Evolutionary conservation across 1,140 invertebrate genomes (phyloP), one percentile per base, ranked within the genome.

Genomic region (Amphibalanus amphitrite): DNA sequence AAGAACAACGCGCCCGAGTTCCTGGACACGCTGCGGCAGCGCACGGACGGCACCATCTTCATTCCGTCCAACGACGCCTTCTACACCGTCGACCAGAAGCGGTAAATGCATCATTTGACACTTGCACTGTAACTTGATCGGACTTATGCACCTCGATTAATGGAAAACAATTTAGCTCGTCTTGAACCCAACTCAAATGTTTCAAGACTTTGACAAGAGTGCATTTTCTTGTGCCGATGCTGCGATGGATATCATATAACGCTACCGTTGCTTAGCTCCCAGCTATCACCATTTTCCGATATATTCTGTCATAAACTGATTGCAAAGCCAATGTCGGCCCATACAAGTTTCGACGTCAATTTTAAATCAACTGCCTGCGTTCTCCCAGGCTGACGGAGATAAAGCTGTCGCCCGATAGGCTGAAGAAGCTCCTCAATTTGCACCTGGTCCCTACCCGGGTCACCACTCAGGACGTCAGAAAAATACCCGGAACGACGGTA

Each of bases 1-100:
- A 75, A 76, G 33, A 75, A 79, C 29, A 75, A 77, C 71, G 75
- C 76, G 23, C 71, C 73, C 17, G 86, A 89, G 68, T 90, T 93
- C 75, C 82, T 90, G 78, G 83, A 85, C 71, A 85, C 85, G 65
- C 84, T 93, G n/a, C 87, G 83, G 67, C 81, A 83, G 64, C 84
- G 86, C 69, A 84, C 84, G 33, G 87, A 91, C 68, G 83, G 93
- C 8, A 95, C 93, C 0, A 82, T 95, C 28, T 92, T 95, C 78
- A 92, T 91, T 0, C 93, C 93, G 0, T 92, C 89, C 75, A 95
- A 95, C 79, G 87, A 88, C 71, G 93, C 93, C 0, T 76, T 82
- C 69, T 70, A 74, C 33, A 88, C 88, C 85, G 80, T 83, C 20
- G 86, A 87, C 71, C 83, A 86, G 72, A 82, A 74, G 10, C 69